phyloP scores from a whole-genome alignment of 2,888 invertebrate genomes.

The Stenodema calcarata region DNA sequence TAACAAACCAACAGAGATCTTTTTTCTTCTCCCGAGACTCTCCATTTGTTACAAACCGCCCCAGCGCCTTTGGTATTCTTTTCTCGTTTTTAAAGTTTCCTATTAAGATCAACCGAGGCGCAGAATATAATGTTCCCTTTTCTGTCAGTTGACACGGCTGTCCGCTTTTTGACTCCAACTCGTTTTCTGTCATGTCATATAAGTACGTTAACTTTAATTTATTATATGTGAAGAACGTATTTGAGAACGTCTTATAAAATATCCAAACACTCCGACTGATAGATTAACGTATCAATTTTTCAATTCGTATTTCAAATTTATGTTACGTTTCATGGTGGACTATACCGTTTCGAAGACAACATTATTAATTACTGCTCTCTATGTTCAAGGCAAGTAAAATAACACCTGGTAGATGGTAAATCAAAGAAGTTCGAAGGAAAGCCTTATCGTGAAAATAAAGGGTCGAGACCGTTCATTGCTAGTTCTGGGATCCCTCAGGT shows the following conservation, averaged over 20 bases:
- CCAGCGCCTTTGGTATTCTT: background rate
- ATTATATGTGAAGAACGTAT: background rate
- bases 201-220: background rate
- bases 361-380: too few species aligned
- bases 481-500: too few species aligned
- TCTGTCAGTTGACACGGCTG: background rate
- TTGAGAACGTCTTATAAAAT: background rate
- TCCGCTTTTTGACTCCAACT: background rate
- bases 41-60: background rate
- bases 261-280: background rate
- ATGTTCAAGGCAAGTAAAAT: too few species aligned
- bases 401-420: too few species aligned
- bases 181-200: background rate
- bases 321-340: too few species aligned
- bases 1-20: background rate
- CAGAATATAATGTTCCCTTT: background rate
- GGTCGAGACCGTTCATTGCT: too few species aligned
- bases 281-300: too few species aligned
- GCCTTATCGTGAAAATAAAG: too few species aligned
- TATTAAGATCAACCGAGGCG: background rate
- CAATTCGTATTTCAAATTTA: too few species aligned
- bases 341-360: too few species aligned
- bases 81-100: background rate
- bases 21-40: background rate
- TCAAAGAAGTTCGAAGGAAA: too few species aligned